A percentile compares a stretch with the other conserved stretches of the same genome.
phyloP scores from a whole-genome alignment of 1,140 invertebrate species.

The Pseudomyrmex pallidus region DNA sequence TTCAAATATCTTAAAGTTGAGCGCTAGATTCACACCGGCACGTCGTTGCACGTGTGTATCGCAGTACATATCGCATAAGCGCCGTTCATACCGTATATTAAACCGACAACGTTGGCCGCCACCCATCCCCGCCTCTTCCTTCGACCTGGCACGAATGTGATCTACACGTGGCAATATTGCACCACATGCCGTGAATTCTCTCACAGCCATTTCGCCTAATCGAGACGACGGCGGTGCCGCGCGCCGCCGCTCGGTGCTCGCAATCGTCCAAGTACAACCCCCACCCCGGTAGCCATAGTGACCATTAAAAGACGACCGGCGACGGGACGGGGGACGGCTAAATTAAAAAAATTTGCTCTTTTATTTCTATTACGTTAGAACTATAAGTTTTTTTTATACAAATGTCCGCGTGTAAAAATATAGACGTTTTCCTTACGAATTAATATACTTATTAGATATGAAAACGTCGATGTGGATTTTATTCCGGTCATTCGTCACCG shows the following conservation, averaged over 20 bases:
- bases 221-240: slow-evolving; percentile 63
- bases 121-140: slow-evolving; percentile 15
- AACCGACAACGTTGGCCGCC: slow-evolving; percentile 49
- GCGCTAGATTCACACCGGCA: too few relatives aligned
- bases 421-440: too few relatives aligned
- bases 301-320: slow-evolving; percentile 41
- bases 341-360: too few relatives aligned
- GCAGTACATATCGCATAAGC: slow-evolving; percentile 11
- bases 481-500: slow-evolving; percentile 29
- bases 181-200: slow-evolving; percentile 75
- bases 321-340: slow-evolving; percentile 34
- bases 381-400: neutral
- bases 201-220: slow-evolving; percentile 71
- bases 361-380: too few relatives aligned
- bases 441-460: neutral
- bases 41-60: slow-evolving; percentile 4
- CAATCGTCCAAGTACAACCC: slow-evolving; percentile 17
- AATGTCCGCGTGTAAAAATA: neutral
- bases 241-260: slow-evolving; percentile 23
- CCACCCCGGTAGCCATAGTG: neutral
- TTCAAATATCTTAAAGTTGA: too few relatives aligned
- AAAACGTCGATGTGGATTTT: slow-evolving; percentile 27
- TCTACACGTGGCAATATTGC: slow-evolving; percentile 75
- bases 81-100: slow-evolving; percentile 62
- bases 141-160: slow-evolving; percentile 64